phyloP scores from a whole-genome alignment of 2,888 invertebrate species.

The Synergus laeviventris region DNA sequence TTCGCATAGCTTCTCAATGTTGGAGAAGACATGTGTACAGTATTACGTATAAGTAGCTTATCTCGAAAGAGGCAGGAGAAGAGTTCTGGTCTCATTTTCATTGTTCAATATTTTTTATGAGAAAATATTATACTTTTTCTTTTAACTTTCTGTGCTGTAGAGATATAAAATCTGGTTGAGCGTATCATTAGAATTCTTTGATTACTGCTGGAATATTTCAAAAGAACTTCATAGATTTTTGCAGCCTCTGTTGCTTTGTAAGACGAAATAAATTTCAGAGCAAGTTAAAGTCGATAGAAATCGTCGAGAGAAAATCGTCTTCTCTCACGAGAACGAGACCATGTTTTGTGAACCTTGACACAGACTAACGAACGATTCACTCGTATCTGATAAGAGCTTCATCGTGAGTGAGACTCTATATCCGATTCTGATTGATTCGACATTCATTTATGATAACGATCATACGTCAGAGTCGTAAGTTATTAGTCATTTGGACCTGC shows the following conservation, averaged over 20 bases:
- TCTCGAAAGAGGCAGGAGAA: background rate
- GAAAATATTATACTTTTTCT: background rate
- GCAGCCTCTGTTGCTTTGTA: background rate
- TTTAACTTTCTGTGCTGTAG: background rate
- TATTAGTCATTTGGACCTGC: background rate
- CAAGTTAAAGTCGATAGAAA: constrained; percentile 2
- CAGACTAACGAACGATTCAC: background rate
- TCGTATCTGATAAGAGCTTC: constrained; percentile 14
- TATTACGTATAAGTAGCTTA: background rate
- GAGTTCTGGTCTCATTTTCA: background rate
- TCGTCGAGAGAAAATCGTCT: constrained; percentile 1
- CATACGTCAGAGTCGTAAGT: background rate
- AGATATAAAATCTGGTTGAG: background rate
- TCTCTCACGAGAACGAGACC: background rate
- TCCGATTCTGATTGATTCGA: background rate
- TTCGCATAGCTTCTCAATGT: background rate
- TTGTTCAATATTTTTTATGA: background rate
- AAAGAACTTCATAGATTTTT: background rate
- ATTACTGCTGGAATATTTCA: background rate
- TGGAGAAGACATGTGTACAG: background rate
- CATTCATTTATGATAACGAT: background rate
- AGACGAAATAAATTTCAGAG: constrained; percentile 1
- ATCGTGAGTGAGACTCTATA: background rate
- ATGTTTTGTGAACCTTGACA: background rate
- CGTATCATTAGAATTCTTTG: background rate